Evolutionary conservation across 2,113 vertebrate genomes (phyloP).

Genomic region (Dinomys branickii): DNA sequence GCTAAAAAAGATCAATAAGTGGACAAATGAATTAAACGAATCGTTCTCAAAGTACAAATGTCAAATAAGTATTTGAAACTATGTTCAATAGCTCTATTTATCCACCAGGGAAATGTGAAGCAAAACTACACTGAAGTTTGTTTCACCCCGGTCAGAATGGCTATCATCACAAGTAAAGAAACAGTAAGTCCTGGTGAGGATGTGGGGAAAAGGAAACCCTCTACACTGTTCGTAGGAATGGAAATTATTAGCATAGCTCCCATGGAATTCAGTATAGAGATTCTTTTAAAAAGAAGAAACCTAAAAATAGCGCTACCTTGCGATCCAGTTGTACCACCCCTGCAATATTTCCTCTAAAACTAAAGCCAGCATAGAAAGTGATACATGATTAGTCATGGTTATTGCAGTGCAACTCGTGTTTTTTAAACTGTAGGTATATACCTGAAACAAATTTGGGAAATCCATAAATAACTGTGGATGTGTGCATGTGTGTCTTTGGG

Average conservation of each 20-base stretch:
- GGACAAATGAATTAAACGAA: background rate
- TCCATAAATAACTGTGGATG: background rate
- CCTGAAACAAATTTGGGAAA: slow-evolving; percentile 13
- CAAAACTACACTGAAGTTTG: background rate
- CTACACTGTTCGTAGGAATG: background rate
- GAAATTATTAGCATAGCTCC: background rate
- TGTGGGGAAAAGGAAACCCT: no score
- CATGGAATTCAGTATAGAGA: background rate
- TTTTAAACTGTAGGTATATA: background rate
- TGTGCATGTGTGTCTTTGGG: background rate
- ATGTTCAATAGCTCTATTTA: background rate
- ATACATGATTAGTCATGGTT: background rate
- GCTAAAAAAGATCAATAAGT: background rate
- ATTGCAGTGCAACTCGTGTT: background rate
- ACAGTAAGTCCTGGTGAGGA: background rate
- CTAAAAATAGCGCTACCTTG: background rate
- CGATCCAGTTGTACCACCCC: background rate
- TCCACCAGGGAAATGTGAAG: background rate
- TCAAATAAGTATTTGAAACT: background rate
- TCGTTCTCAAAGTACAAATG: background rate
- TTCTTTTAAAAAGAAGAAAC: background rate
- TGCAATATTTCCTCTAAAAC: background rate
- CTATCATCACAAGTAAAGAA: background rate
- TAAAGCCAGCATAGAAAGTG: background rate
- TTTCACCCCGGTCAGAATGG: background rate